Conservation (phyloP, 2,113 vertebrate species). For the Tenrec ecaudatus region DNA sequence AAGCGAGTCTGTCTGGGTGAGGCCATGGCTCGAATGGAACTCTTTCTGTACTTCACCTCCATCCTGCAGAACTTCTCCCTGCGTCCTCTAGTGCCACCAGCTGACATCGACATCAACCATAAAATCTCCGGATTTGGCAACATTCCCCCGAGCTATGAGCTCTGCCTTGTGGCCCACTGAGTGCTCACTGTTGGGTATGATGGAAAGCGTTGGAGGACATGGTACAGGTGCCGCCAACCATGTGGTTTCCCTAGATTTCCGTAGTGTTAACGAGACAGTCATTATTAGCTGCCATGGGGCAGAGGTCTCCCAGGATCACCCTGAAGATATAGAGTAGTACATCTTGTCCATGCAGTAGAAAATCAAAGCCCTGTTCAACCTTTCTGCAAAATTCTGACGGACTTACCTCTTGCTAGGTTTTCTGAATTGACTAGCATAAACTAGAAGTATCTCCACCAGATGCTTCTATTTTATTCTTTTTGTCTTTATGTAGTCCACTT, state of each 20-base stretch:
- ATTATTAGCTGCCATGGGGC: background rate
- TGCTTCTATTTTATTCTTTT: background rate
- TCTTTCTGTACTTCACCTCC: slow-evolving; percentile 83
- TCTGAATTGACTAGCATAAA: background rate
- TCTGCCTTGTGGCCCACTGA: slow-evolving; percentile 79
- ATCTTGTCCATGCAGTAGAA: background rate
- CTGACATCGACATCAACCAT: slow-evolving; percentile 75
- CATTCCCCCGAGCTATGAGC: slow-evolving; percentile 78
- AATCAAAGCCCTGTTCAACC: background rate
- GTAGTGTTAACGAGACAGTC: background rate
- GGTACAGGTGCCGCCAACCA: too few species aligned
- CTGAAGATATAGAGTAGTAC: background rate
- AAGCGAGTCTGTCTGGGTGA: slow-evolving; percentile 83
- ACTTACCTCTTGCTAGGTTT: background rate
- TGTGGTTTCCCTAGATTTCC: background rate
- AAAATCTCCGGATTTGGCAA: slow-evolving; percentile 80
- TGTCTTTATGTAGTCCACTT: background rate
- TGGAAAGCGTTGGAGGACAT: background rate
- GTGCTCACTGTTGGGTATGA: background rate
- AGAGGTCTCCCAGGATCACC: background rate
- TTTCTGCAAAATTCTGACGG: background rate
- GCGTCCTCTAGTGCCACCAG: slow-evolving; percentile 49
- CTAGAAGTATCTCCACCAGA: background rate
- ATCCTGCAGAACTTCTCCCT: slow-evolving; percentile 84
- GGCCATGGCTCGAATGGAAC: slow-evolving; percentile 83